Conservation (phyloP, 2,888 invertebrate species). For the Pristionchus fissidentatus region DNA sequence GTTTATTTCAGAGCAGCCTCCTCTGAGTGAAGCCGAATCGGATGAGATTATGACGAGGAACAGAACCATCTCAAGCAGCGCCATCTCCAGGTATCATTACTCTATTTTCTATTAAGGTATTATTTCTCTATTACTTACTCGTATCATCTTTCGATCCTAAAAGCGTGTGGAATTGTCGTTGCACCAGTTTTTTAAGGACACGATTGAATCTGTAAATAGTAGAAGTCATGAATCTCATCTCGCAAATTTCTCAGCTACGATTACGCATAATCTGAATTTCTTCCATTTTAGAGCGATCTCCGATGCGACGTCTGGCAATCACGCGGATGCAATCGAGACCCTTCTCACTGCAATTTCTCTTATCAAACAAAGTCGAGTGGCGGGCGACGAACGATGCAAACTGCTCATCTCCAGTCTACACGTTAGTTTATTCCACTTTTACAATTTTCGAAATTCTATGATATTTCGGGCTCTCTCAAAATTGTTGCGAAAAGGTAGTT, state of each 20-base stretch:
- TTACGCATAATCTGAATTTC: too few species aligned
- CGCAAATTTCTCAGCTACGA: too few species aligned
- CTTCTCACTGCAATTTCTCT: conserved; percentile 97
- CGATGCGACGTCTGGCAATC: conserved; percentile 89
- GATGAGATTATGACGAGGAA: conserved; percentile 98
- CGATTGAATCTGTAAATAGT: too few species aligned
- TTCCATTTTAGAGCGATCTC: conserved; percentile 86
- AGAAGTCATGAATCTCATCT: too few species aligned
- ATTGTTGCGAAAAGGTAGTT: not conserved
- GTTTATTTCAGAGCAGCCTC: conserved; percentile 47
- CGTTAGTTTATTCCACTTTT: conserved; percentile 76
- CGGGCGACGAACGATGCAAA: conserved; percentile 96
- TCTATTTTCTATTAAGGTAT: too few species aligned
- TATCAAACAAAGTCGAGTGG: conserved; percentile 96
- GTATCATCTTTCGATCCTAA: too few species aligned
- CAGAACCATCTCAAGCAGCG: conserved; percentile 91
- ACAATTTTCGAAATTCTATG: not conserved
- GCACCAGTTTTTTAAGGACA: not conserved
- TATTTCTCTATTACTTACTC: too few species aligned
- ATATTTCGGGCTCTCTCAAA: not conserved
- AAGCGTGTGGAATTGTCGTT: too few species aligned
- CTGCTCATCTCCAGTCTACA: conserved; percentile 95
- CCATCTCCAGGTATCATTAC: conserved; percentile 93
- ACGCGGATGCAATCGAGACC: conserved; percentile 97
- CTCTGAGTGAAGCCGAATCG: conserved; percentile 89